Conservation (phyloP, 1,140 invertebrate species). For the Apis dorsata region DNA sequence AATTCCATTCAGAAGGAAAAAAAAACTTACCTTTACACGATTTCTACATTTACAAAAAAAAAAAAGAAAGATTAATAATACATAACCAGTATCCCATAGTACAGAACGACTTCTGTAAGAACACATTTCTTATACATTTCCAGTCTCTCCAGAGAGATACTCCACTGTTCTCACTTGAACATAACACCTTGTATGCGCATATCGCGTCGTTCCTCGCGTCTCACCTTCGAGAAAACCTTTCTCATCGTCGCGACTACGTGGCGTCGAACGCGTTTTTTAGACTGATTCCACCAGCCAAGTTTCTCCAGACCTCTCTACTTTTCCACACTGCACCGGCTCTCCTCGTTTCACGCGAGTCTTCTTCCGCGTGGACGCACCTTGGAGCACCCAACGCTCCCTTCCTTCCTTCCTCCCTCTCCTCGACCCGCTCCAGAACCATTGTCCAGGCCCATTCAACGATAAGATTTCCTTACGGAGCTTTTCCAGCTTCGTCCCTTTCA, state of each 20-base stretch:
- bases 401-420: background rate
- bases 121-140: no score
- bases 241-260: slow-evolving; percentile 40
- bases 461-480: slow-evolving; percentile 31
- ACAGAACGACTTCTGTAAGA: no score
- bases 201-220: slow-evolving; percentile 8
- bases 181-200: no score
- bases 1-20: no score
- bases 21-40: no score
- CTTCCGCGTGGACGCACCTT: slow-evolving; percentile 31
- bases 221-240: slow-evolving; percentile 39
- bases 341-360: background rate
- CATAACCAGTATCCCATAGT: no score
- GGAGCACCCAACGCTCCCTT: background rate
- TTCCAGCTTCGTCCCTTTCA: slow-evolving; percentile 1
- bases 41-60: no score
- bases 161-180: no score
- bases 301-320: background rate
- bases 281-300: background rate
- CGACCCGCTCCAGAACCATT: background rate
- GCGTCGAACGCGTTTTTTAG: slow-evolving; percentile 37
- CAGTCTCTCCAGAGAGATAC: no score
- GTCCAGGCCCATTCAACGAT: slow-evolving; percentile 24
- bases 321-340: no score
- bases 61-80: no score